Evolutionary conservation across 2,113 vertebrate genomes (phyloP), one percentile per base, ranked within the genome.

Genomic region (Pygoscelis adeliae): DNA sequence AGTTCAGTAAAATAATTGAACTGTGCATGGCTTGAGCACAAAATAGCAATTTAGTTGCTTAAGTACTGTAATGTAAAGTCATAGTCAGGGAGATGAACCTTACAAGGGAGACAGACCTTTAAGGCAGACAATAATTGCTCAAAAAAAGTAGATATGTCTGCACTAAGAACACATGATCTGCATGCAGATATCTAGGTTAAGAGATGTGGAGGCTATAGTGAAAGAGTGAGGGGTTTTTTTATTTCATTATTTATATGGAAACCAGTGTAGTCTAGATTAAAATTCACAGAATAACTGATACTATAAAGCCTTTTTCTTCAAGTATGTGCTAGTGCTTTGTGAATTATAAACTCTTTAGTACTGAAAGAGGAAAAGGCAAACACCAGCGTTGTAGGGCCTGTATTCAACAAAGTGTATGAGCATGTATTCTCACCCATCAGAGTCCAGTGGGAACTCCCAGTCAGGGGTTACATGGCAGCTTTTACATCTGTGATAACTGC

Each of bases 361-460:
- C 29, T 49, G 49, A 32, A 69, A n/a, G 56, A 82, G n/a, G 65
- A 50, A 17, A 36, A 36, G 18, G n/a, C n/a, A 18, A 89, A 34
- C 4, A 9, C 34, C 36, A n/a, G 2, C 1, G 0, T 10, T 53
- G 18, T 32, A 38, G 36, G 26, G 34, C 9, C 25, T 30, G 13
- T 34, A 58, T 69, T 85, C 34, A 69, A 12, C n/a, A 6, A 29
- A 46, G 29, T 9, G 22, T 42, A 4, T 0, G 1, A 55, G 25
- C 8, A 2, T 21, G 17, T 67, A 14, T 66, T 61, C 44, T 89
- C 19, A 32, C 7, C 18, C 14, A 1, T 5, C 46, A 7, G n/a
- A 55, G 46, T 38, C 15, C 56, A 40, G 19, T 2, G 56, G 40
- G n/a, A 87, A 36, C 40, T 94, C 25, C 13, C 59, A n/a, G 36